Percentiles rank a stretch among this genome's conserved stretches.
Conservation (phyloP, 1,140 invertebrate genomes). For the Goniozus legneri region DNA sequence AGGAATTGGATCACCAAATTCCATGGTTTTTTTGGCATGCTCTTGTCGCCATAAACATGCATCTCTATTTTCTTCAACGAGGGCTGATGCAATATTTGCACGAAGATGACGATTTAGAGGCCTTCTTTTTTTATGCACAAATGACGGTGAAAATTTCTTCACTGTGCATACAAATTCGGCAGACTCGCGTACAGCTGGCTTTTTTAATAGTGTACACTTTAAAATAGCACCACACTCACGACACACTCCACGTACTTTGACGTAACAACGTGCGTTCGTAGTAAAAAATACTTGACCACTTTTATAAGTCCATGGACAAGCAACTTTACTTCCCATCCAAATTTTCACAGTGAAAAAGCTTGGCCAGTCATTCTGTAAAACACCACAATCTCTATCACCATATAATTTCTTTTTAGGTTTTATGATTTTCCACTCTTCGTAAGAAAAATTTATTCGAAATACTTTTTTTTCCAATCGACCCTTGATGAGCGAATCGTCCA, state of each 20-base stretch:
- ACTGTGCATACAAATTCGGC: conserved; percentile 7
- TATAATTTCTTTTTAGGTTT: neutral
- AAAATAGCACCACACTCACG: conserved; percentile 7
- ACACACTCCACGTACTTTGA: conserved; percentile 4
- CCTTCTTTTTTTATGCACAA: conserved; percentile 6
- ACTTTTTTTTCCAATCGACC: neutral
- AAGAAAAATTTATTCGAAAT: neutral
- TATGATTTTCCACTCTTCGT: neutral
- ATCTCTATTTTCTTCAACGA: conserved; percentile 5
- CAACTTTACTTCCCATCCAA: conserved; percentile 5
- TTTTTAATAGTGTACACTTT: neutral
- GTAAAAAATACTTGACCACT: neutral
- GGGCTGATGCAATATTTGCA: neutral
- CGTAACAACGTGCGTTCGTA: conserved; percentile 8
- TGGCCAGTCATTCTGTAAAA: conserved; percentile 3
- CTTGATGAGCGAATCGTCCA: neutral
- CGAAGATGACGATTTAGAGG: conserved; percentile 6
- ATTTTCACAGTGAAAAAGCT: conserved; percentile 7
- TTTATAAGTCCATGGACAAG: conserved; percentile 10
- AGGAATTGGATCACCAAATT: conserved; percentile 9
- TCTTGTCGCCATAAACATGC: conserved; percentile 11
- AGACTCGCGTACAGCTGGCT: neutral
- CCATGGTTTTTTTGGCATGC: conserved; percentile 3
- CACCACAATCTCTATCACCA: neutral
- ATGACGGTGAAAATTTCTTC: neutral